phyloP scores from a whole-genome alignment of 2,888 invertebrate species.

The Acanthosepion pharaonis region DNA sequence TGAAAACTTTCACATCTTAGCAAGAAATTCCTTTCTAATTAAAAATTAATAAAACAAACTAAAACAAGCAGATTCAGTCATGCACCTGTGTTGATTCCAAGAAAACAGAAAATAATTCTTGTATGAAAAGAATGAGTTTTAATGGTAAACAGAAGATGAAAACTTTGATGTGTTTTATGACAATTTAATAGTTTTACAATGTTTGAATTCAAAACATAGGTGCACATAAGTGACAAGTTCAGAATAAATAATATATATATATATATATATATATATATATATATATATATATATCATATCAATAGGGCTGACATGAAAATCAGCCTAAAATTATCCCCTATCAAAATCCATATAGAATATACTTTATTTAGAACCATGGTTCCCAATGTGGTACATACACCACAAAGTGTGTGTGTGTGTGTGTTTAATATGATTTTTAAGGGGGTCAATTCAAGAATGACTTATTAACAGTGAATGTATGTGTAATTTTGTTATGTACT shows the following conservation, averaged over 20 bases:
- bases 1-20: no score
- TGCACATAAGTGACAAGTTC: background rate
- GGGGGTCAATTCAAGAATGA: no score
- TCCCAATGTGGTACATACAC: no score
- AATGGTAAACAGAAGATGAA: background rate
- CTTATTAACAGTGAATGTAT: no score
- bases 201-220: background rate
- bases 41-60: background rate
- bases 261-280: no score
- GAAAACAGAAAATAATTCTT: background rate
- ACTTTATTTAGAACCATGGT: background rate
- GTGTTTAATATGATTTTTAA: no score
- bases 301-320: background rate
- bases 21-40: background rate
- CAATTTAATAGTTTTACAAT: background rate
- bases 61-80: background rate
- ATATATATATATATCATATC: background rate
- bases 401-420: no score
- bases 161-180: background rate
- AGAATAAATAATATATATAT: no score
- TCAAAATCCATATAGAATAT: background rate
- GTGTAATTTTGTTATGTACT: no score
- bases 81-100: background rate
- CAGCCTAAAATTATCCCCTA: background rate
- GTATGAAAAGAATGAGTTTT: background rate